A percentile compares a stretch with the other conserved stretches of the same genome.
Conservation (phyloP, 2,888 invertebrate species). For the Scaptomyza tumidula region DNA sequence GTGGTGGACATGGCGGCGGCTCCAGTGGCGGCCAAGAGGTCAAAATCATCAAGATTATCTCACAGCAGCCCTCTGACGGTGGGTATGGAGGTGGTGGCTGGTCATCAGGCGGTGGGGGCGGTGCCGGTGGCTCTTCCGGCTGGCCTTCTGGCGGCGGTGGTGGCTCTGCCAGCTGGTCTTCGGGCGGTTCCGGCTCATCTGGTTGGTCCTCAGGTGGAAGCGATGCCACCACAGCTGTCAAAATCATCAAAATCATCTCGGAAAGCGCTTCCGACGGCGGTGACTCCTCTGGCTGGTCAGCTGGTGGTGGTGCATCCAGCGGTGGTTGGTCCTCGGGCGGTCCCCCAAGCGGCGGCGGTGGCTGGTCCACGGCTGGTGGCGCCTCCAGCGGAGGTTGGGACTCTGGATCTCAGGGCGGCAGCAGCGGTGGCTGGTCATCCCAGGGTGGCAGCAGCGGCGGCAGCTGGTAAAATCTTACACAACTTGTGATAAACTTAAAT, state of each 20-base stretch:
- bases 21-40: constrained; percentile 45
- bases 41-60: constrained; percentile 63
- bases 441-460: constrained; percentile 41
- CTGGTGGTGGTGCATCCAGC: constrained; percentile 48
- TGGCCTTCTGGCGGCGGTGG: constrained; percentile 39
- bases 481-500: constrained; percentile 50
- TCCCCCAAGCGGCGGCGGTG: constrained; percentile 37
- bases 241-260: constrained; percentile 60
- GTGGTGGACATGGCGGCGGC: constrained; percentile 7
- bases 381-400: constrained; percentile 35
- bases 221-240: constrained; percentile 52
- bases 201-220: constrained; percentile 60
- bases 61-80: constrained; percentile 56
- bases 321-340: constrained; percentile 57
- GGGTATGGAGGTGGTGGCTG: constrained; percentile 53
- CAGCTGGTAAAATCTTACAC: constrained; percentile 54
- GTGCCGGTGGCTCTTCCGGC: constrained; percentile 16
- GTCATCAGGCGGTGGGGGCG: constrained; percentile 37
- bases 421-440: constrained; percentile 48
- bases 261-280: constrained; percentile 38
- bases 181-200: constrained; percentile 37
- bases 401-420: constrained; percentile 10
- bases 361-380: constrained; percentile 10
- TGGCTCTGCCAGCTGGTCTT: constrained; percentile 38
- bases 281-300: constrained; percentile 40